These are phyloP conservation scores for Subacronicta megacephala DNA, from an alignment of 2,888 invertebrate species.

Conservation along the genomic window DNA sequence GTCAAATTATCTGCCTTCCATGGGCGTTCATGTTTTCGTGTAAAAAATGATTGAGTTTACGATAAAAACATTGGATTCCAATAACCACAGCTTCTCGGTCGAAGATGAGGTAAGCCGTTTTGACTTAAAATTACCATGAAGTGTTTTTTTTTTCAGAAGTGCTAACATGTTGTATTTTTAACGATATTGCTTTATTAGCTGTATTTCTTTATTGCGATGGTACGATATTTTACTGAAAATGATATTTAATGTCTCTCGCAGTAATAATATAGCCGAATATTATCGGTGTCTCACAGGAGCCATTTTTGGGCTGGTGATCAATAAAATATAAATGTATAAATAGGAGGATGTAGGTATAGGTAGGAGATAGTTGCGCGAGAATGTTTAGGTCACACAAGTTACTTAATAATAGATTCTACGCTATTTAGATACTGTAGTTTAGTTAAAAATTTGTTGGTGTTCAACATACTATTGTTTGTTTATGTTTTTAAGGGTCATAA, in stretches of 20 bases:
- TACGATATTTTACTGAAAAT: not conserved
- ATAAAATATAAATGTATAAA: constrained; percentile 2
- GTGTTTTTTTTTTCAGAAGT: not conserved
- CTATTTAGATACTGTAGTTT: not conserved
- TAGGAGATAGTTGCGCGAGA: constrained; percentile 3
- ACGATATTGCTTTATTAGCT: not conserved
- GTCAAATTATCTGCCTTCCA: constrained; percentile 60
- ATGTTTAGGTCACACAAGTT: constrained; percentile 4
- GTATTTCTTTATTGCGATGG: constrained; percentile 1
- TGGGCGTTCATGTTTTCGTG: constrained; percentile 65
- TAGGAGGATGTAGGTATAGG: too few relatives aligned
- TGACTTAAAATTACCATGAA: not conserved
- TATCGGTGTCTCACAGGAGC: constrained; percentile 2
- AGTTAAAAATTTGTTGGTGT: too few relatives aligned
- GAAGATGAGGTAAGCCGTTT: constrained; percentile 94
- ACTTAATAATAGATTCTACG: not conserved
- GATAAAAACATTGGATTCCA: constrained; percentile 96
- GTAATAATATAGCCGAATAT: not conserved
- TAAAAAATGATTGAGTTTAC: constrained; percentile 94
- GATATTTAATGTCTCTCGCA: constrained; percentile 3
- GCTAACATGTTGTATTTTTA: not conserved
- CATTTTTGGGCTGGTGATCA: constrained; percentile 13
- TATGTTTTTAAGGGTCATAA: too few relatives aligned
- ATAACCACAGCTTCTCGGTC: constrained; percentile 94
- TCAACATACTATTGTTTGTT: too few relatives aligned